These are phyloP conservation scores for Notodonta ziczac DNA, from an alignment of 2,888 invertebrate species.

Conservation along the genomic window DNA sequence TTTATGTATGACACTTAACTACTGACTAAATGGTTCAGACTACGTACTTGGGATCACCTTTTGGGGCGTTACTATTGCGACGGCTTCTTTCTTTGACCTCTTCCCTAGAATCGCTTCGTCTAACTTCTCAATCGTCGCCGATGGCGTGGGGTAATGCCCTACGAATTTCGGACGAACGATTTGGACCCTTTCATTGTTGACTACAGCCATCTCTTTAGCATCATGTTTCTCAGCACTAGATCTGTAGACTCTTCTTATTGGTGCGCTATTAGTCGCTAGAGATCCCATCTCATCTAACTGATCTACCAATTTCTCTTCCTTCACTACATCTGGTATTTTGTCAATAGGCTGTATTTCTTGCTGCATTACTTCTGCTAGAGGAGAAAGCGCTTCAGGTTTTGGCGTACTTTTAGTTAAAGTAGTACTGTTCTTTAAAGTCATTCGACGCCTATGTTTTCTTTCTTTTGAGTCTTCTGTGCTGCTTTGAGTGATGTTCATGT, in stretches of 20 bases:
- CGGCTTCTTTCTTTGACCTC: conserved; percentile 60
- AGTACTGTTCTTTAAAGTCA: conserved; percentile 53
- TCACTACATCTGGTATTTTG: conserved; percentile 40
- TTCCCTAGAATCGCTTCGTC: conserved; percentile 72
- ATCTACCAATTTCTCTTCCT: conserved; percentile 63
- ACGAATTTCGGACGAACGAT: conserved; percentile 68
- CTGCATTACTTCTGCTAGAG: conserved; percentile 58
- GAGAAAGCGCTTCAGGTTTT: conserved; percentile 41
- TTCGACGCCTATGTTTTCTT: conserved; percentile 65
- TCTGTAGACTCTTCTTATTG: conserved; percentile 69
- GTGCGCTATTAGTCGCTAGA: conserved; percentile 48
- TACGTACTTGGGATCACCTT: conserved; percentile 53
- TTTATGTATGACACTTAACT: conserved; percentile 68
- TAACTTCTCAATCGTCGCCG: conserved; percentile 65
- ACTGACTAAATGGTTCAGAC: conserved; percentile 68
- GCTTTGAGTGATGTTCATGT: conserved; percentile 57
- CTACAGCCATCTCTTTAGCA: conserved; percentile 61
- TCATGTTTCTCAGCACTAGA: conserved; percentile 68
- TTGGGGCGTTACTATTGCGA: conserved; percentile 54
- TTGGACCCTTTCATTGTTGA: conserved; percentile 73
- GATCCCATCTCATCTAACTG: conserved; percentile 61
- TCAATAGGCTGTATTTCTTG: conserved; percentile 64
- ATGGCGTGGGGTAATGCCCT: conserved; percentile 61
- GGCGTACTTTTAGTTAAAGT: conserved; percentile 37
- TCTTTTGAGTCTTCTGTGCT: conserved; percentile 53